phyloP scores from a whole-genome alignment of 2,888 invertebrate species.

The Volucella zonaria region DNA sequence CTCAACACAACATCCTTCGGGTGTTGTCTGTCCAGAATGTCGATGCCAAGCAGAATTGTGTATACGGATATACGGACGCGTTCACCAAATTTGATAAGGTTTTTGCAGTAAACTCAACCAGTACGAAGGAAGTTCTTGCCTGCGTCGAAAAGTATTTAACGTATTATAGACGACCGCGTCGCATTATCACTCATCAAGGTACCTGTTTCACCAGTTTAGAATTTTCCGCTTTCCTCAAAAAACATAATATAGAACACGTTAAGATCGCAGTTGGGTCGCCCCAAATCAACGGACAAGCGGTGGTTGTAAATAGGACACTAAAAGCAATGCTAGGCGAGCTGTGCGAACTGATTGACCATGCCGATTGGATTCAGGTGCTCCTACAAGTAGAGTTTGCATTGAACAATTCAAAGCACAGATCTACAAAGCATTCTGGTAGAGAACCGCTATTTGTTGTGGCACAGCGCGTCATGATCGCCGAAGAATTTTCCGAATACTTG shows the following conservation, averaged over 20 bases:
- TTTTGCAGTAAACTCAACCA: slow-evolving; percentile 15
- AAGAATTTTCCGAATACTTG: slow-evolving; percentile 32
- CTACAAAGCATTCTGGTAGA: slow-evolving; percentile 12
- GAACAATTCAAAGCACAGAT: slow-evolving; percentile 34
- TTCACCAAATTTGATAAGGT: slow-evolving; percentile 44
- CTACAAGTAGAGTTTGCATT: slow-evolving; percentile 28
- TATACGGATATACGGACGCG: slow-evolving; percentile 44
- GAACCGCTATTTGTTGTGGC: slow-evolving; percentile 10
- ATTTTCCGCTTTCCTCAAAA: slow-evolving; percentile 77
- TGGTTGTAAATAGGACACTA: slow-evolving; percentile 40
- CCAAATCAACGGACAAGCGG: slow-evolving; percentile 44
- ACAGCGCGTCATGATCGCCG: slow-evolving; percentile 14
- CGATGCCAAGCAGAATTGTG: too few species aligned
- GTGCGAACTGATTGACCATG: slow-evolving; percentile 25
- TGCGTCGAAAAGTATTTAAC: too few species aligned
- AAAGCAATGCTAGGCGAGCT: slow-evolving; percentile 39
- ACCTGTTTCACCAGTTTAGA: slow-evolving; percentile 78
- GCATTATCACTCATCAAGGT: slow-evolving; percentile 79
- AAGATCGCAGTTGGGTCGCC: slow-evolving; percentile 40
- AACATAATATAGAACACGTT: slow-evolving; percentile 63
- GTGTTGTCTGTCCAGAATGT: too few species aligned
- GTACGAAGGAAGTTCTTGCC: too few species aligned
- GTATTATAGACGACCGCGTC: slow-evolving; percentile 1
- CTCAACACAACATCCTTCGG: too few species aligned
- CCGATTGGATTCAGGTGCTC: slow-evolving; percentile 21